phyloP scores from a whole-genome alignment of 2,797 vertebrate genomes.

The Spinus pinus region DNA sequence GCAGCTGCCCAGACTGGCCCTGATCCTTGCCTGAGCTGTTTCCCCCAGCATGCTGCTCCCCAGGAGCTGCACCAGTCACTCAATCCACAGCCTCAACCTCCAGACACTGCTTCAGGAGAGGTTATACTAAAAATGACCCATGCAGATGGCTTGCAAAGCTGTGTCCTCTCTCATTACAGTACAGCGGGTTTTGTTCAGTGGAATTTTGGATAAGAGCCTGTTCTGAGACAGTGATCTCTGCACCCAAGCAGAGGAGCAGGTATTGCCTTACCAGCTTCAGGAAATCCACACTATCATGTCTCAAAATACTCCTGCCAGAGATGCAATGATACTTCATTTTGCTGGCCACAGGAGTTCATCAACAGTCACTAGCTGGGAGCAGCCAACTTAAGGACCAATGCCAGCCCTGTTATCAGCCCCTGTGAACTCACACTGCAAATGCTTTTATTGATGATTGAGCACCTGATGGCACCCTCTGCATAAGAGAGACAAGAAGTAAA shows the following conservation, averaged over 20 bases:
- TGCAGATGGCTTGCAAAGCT: neutral
- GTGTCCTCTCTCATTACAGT: slow-evolving; percentile 15
- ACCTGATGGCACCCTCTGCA: neutral
- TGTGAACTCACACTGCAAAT: neutral
- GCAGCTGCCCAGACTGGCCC: neutral
- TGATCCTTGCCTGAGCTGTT: accelerated
- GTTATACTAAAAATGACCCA: neutral
- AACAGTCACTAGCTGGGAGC: neutral
- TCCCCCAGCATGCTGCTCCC: neutral
- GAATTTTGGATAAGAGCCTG: slow-evolving; percentile 39
- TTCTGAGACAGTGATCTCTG: neutral
- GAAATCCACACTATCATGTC: slow-evolving; percentile 37
- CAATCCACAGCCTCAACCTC: neutral
- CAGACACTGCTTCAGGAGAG: neutral
- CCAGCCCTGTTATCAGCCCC: neutral
- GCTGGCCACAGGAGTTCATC: neutral
- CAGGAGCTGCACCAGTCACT: neutral
- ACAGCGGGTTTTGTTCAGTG: neutral
- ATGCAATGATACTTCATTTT: neutral
- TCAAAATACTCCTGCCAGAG: slow-evolving; percentile 32
- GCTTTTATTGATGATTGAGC: neutral
- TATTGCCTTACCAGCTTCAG: slow-evolving; percentile 14
- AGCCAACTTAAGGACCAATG: neutral
- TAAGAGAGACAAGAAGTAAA: neutral
- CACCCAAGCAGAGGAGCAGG: accelerated